These are phyloP conservation scores for Colistium nudipinnis DNA, from an alignment of 2,113 vertebrate species.

Conservation along the genomic window DNA sequence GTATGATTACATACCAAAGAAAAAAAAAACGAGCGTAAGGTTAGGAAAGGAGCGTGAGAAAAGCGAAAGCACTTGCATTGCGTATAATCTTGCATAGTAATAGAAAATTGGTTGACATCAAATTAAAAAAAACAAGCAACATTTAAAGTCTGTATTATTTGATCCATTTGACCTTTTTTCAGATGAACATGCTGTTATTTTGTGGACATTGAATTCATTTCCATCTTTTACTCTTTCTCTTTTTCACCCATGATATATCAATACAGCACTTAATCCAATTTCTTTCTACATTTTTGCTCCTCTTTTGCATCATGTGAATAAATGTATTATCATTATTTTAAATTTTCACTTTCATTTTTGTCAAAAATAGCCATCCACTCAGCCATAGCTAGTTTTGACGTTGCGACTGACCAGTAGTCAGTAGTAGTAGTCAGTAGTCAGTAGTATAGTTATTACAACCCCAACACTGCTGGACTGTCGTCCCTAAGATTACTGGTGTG, in stretches of 20 bases:
- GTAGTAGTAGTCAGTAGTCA: too few species aligned
- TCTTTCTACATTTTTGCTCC: not conserved
- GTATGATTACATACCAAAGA: not conserved
- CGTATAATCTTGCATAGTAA: not conserved
- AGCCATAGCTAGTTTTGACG: not conserved
- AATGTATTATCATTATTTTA: too few species aligned
- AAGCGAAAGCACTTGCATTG: not conserved
- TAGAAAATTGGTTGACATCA: not conserved
- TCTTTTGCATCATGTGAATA: too few species aligned
- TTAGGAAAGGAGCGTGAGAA: not conserved
- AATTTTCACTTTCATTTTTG: too few species aligned
- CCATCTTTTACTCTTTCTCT: not conserved
- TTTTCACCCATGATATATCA: not conserved
- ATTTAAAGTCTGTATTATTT: not conserved
- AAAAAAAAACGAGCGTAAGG: not conserved
- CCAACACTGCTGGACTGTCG: not conserved
- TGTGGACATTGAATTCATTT: not conserved
- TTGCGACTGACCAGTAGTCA: too few species aligned
- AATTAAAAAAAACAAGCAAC: not conserved
- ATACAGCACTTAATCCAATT: not conserved
- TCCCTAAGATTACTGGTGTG: constrained; percentile 8
- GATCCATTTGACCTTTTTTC: not conserved
- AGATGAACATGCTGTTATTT: not conserved
- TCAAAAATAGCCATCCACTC: too few species aligned
- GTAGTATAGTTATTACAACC: too few species aligned